These are phyloP conservation scores for Probosciger aterrimus DNA, from an alignment of 2,113 vertebrate genomes.

Conservation along the genomic window DNA sequence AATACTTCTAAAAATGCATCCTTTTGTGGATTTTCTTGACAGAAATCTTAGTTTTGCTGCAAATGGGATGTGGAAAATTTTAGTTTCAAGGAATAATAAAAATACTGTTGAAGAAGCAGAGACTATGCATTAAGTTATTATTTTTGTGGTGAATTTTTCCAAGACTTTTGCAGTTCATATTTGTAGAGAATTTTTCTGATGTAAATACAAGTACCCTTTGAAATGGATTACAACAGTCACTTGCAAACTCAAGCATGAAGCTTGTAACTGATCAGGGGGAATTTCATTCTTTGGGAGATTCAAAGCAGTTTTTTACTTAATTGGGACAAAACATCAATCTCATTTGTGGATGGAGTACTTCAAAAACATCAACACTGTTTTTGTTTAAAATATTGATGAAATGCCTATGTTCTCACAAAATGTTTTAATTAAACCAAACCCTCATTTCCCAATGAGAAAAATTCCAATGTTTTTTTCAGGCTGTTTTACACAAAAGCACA, in stretches of 20 bases:
- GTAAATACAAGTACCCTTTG: background rate
- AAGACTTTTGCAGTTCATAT: background rate
- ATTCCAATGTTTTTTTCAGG: background rate
- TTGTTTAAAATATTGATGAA: constrained; percentile 62
- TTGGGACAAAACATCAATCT: constrained; percentile 29
- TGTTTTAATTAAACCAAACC: constrained; percentile 30
- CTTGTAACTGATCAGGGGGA: background rate
- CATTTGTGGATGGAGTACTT: constrained; percentile 5
- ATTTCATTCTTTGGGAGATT: background rate
- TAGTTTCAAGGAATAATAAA: background rate
- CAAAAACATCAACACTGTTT: background rate
- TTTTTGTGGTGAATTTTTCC: background rate
- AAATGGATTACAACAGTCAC: background rate
- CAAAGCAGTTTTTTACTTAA: background rate
- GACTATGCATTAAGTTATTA: background rate
- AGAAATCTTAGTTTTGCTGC: background rate
- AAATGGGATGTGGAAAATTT: background rate
- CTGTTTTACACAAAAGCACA: background rate
- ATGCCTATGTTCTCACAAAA: constrained; percentile 15
- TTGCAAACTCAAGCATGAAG: background rate
- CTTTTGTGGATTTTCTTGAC: background rate
- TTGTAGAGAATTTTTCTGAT: background rate
- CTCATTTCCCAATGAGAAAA: constrained; percentile 37
- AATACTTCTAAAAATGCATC: background rate
- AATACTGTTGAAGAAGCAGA: background rate